Conservation (phyloP, 30 jellyfish, hydroid and myxozoan species). For the Mastigias papua region DNA sequence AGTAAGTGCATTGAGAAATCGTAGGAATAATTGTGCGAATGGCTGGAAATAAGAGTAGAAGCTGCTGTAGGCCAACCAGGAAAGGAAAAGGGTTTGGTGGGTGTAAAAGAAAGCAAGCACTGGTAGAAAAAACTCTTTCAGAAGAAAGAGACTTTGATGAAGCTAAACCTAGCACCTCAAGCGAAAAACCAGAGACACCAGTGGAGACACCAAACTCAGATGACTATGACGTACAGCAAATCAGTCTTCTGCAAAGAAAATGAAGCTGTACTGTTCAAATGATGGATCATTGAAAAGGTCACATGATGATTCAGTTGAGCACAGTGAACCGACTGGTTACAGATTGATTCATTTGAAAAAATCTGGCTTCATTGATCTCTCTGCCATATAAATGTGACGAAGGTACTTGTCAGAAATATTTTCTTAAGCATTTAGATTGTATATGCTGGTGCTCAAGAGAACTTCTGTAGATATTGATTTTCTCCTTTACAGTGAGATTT, state of each 20-base stretch:
- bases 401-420: not conserved
- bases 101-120: not conserved
- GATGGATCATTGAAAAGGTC: not conserved
- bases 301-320: not conserved
- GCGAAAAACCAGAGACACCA: not conserved
- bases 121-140: not conserved
- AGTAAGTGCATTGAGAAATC: not conserved
- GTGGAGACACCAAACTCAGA: no score
- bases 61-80: not conserved
- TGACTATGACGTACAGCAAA: not conserved
- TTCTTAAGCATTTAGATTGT: not conserved
- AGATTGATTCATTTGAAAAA: not conserved
- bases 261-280: not conserved
- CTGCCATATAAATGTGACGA: not conserved
- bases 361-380: not conserved
- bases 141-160: conserved; percentile 5
- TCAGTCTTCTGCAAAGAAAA: conserved; percentile 4
- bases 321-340: conserved; percentile 1
- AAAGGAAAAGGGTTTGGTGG: conserved; percentile 13
- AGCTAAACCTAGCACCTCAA: conserved; percentile 11
- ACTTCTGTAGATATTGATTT: not conserved
- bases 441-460: not conserved
- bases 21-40: not conserved
- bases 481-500: not conserved
- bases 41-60: not conserved